Evolutionary conservation across 2,113 vertebrate genomes (phyloP).

Genomic region (Pelmatolapia mariae): DNA sequence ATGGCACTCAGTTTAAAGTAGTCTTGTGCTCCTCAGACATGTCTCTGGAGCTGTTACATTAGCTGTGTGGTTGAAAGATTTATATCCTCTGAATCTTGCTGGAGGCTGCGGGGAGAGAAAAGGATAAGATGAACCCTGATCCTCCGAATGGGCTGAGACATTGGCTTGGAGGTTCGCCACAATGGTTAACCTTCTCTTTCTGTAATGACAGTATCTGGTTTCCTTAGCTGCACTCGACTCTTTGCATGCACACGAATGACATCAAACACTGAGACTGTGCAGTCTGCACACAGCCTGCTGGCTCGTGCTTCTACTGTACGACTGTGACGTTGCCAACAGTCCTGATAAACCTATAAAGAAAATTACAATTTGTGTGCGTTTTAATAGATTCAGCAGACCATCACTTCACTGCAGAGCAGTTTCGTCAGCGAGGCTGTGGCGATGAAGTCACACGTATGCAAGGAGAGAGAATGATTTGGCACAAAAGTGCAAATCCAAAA

Average conservation of each 20-base stretch:
- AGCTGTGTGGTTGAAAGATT: conserved; percentile 42
- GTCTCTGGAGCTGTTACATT: conserved; percentile 4
- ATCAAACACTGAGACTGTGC: background rate
- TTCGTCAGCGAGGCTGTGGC: conserved; percentile 3
- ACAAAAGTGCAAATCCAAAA: background rate
- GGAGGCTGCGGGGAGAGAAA: conserved; percentile 30
- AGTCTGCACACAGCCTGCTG: background rate
- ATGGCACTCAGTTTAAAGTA: background rate
- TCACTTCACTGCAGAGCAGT: conserved; percentile 5
- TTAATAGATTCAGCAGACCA: conserved; percentile 47
- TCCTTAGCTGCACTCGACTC: conserved; percentile 33
- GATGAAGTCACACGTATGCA: conserved; percentile 12
- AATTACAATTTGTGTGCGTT: conserved; percentile 6
- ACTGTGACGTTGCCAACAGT: background rate
- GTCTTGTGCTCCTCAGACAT: background rate
- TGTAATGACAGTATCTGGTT: conserved; percentile 70
- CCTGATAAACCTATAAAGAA: conserved; percentile 24
- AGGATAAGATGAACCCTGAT: conserved; percentile 30
- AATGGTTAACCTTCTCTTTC: conserved; percentile 62
- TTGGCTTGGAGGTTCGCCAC: conserved; percentile 69
- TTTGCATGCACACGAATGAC: conserved; percentile 17
- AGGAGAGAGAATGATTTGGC: conserved; percentile 10
- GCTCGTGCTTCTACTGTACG: background rate
- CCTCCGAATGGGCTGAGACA: conserved; percentile 58
- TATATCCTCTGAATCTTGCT: conserved; percentile 5